Conservation (phyloP, 2,797 vertebrate species). For the Crocidura indochinensis region DNA sequence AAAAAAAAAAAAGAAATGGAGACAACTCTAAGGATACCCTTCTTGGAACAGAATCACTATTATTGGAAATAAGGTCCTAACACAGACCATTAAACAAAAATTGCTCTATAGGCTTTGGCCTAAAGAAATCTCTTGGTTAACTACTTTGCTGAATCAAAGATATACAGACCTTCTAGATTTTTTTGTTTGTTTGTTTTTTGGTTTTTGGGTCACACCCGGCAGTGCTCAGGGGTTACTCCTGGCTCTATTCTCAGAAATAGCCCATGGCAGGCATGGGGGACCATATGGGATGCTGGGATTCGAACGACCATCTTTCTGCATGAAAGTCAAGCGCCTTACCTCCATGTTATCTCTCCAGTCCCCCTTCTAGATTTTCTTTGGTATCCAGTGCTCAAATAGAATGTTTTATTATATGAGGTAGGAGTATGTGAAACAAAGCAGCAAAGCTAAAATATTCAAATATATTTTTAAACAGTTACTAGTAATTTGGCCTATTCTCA, state of each 20-base stretch:
- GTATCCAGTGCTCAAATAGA: slow-evolving; percentile 39
- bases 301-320: too few relatives aligned
- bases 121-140: slow-evolving; percentile 1
- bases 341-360: too few relatives aligned
- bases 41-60: slow-evolving; percentile 11
- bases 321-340: too few relatives aligned
- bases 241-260: too few relatives aligned
- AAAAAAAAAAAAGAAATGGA: too few relatives aligned
- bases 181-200: too few relatives aligned
- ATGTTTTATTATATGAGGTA: slow-evolving; percentile 13
- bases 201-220: too few relatives aligned
- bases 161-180: slow-evolving; percentile 19
- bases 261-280: too few relatives aligned
- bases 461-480: slow-evolving; percentile 15
- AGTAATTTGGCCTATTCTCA: slow-evolving; percentile 38
- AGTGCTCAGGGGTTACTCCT: too few relatives aligned
- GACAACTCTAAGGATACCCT: slow-evolving; percentile 30
- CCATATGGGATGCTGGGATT: too few relatives aligned
- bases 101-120: slow-evolving; percentile 41
- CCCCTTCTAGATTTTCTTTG: slow-evolving; percentile 50
- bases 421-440: slow-evolving; percentile 11
- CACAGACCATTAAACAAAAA: slow-evolving; percentile 61
- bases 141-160: slow-evolving; percentile 40
- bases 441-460: slow-evolving; percentile 47
- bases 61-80: slow-evolving; percentile 48